These are phyloP conservation scores for Bombus polaris DNA, from an alignment of 1,140 invertebrate genomes.

Conservation along the genomic window DNA sequence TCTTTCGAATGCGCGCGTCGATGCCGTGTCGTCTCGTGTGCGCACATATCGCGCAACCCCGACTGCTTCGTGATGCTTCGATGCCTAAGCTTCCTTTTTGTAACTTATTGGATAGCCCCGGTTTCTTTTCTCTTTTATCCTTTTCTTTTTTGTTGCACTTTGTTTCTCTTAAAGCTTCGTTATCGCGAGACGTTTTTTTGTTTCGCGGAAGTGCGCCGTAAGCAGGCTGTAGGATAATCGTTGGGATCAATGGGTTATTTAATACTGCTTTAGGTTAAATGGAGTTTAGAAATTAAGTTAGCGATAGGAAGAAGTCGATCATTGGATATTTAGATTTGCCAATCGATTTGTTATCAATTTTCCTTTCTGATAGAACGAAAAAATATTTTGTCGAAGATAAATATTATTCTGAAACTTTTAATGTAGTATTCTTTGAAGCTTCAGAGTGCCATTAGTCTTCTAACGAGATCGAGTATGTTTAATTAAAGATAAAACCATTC, in stretches of 20 bases:
- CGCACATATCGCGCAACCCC: background rate
- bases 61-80: background rate
- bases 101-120: background rate
- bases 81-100: conserved; percentile 6
- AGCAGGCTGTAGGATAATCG: background rate
- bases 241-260: background rate
- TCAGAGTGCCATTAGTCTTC: background rate
- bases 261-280: background rate
- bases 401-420: background rate
- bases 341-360: background rate
- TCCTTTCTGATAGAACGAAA: background rate
- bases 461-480: background rate
- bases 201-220: background rate
- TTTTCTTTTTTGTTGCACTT: background rate
- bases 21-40: conserved; percentile 14
- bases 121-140: background rate
- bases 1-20: conserved; percentile 48
- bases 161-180: background rate
- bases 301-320: background rate
- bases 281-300: background rate
- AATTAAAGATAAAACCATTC: background rate
- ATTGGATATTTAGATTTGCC: background rate
- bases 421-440: background rate
- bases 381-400: too few relatives aligned
- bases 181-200: conserved; percentile 14